phyloP scores from a whole-genome alignment of 2,797 vertebrate species.

The Enteromius afrohamiltoni region DNA sequence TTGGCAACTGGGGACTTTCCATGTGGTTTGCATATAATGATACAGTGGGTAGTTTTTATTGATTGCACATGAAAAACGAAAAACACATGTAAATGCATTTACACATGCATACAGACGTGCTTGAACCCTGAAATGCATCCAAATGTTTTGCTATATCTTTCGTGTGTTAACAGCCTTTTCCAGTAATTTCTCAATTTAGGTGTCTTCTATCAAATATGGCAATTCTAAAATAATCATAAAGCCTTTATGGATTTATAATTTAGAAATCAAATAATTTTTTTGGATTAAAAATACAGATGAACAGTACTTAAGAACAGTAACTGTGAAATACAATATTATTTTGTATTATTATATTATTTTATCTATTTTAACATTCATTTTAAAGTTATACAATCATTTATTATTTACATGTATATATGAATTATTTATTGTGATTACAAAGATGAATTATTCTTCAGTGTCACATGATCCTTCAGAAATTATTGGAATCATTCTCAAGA shows the following conservation, averaged over 20 bases:
- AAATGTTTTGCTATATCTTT: neutral
- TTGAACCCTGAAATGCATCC: neutral
- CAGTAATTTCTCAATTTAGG: neutral
- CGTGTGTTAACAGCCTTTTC: neutral
- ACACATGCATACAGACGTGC: neutral
- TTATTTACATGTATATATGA: neutral
- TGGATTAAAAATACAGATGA: neutral
- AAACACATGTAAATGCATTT: conserved; percentile 25
- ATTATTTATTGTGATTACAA: neutral
- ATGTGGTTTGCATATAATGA: conserved; percentile 45
- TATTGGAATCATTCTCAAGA: neutral
- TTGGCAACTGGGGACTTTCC: conserved; percentile 14
- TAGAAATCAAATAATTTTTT: neutral
- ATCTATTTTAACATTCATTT: neutral
- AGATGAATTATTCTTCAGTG: neutral
- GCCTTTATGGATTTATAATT: neutral
- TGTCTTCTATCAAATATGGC: neutral
- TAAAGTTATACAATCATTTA: neutral
- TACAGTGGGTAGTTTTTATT: conserved; percentile 24
- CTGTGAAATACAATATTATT: neutral
- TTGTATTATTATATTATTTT: no score
- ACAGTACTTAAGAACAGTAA: neutral
- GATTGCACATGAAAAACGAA: conserved; percentile 3
- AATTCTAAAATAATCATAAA: neutral
- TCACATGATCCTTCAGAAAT: neutral